Evolutionary conservation across 2,888 invertebrate species (phyloP).

Genomic region (Hydropsyche betteni): DNA sequence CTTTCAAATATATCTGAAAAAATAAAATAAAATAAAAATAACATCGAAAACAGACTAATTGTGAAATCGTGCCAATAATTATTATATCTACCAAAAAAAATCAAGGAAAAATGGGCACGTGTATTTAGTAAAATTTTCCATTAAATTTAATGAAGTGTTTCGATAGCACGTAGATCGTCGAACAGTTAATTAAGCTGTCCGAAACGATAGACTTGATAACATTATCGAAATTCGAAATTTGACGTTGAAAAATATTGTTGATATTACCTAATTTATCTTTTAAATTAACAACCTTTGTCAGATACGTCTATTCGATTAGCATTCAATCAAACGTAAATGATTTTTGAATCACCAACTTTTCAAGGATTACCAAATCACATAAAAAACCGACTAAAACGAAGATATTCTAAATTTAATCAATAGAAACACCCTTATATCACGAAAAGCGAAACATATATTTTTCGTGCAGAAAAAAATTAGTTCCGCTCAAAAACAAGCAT

Average conservation of each 20-base stretch:
- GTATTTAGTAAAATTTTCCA: too few species aligned
- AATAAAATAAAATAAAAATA: neutral
- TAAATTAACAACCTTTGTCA: neutral
- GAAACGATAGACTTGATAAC: neutral
- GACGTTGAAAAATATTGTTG: neutral
- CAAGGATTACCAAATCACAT: neutral
- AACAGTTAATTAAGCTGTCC: conserved; percentile 1
- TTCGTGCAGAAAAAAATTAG: neutral
- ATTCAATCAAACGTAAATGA: too few species aligned
- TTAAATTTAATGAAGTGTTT: too few species aligned
- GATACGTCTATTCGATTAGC: too few species aligned
- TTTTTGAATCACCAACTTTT: too few species aligned
- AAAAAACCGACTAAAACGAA: neutral
- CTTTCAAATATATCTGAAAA: conserved; percentile 5
- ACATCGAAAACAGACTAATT: too few species aligned
- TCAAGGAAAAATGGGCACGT: too few species aligned
- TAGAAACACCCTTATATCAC: neutral
- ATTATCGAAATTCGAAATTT: neutral
- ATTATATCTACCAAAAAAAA: too few species aligned
- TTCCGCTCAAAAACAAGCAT: neutral
- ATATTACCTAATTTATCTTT: neutral
- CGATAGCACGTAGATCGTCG: neutral
- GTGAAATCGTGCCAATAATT: too few species aligned
- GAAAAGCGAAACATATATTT: neutral
- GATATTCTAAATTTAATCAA: neutral